Percentiles rank a stretch among this genome's conserved stretches.
Evolutionary conservation across 2,888 invertebrate species (phyloP).

Genomic region (Geotrupes spiniger): DNA sequence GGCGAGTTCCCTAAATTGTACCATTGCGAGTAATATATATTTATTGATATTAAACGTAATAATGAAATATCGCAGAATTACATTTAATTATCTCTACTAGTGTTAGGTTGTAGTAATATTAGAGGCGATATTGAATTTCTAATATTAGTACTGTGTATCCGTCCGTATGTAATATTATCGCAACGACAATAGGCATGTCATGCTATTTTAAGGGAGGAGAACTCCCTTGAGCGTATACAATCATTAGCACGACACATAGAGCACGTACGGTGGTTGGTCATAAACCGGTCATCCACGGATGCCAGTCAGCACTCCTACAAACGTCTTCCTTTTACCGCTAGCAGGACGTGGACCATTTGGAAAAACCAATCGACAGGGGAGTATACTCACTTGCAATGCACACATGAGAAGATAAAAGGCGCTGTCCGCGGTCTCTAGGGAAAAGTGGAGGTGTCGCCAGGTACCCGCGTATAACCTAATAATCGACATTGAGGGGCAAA

Average conservation of each 20-base stretch:
- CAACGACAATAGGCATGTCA: constrained; percentile 19
- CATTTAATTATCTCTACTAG: too few relatives aligned
- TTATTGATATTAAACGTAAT: too few relatives aligned
- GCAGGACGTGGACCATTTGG: constrained; percentile 38
- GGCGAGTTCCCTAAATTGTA: too few relatives aligned
- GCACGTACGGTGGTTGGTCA: constrained; percentile 46
- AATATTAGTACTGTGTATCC: constrained; percentile 7
- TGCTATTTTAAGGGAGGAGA: constrained; percentile 25
- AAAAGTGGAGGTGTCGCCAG: constrained; percentile 36
- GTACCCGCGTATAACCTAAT: constrained; percentile 48
- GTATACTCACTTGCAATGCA: constrained; percentile 35
- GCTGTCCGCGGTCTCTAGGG: constrained; percentile 30
- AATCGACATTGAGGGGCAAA: constrained; percentile 48
- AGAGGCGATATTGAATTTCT: constrained; percentile 11
- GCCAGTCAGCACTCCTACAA: constrained; percentile 47
- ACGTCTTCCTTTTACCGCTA: constrained; percentile 38
- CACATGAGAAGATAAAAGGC: constrained; percentile 42
- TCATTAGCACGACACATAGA: constrained; percentile 48
- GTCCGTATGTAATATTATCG: constrained; percentile 11
- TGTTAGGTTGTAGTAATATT: constrained; percentile 4
- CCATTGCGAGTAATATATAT: too few relatives aligned
- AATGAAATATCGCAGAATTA: too few relatives aligned
- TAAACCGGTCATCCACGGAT: constrained; percentile 44
- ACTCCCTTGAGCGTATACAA: constrained; percentile 40
- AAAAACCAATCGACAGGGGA: constrained; percentile 35